Base-by-base conservation (phyloP, 2,113 vertebrate species). In the Pluvialis apricaria region DNA sequence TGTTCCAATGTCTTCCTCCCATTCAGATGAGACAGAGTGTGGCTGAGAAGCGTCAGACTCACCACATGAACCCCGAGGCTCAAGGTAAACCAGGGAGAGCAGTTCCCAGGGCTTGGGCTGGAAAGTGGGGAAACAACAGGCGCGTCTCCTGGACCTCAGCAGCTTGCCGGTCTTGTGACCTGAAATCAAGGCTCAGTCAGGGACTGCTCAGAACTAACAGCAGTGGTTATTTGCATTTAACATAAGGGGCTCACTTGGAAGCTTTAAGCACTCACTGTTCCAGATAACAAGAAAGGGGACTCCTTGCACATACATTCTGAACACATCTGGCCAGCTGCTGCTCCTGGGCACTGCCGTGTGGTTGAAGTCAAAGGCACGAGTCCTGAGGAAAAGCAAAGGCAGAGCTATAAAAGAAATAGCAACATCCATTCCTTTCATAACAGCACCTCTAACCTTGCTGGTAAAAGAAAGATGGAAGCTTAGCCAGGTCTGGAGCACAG, bases 311-410 rank as follows among this genome's bases (percentile, higher is more conserved):
- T 24, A 45, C 0, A 0, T 31, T 40, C 60, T 87, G 34, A 69
- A 36, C 87, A 81, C 51, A 78, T 81, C 84, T 95, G 72, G 87
- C 77, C 77, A 86, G 84, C 81, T 94, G 87, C 87, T 95, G 60
- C 69, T 91, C 68, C 92, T 75, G 40, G 72, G 51, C 69, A 75
- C 40, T 94, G 51, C 64, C 4, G 2, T 62, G 69, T 55, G 38
- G 42, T 29, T 94, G 51, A 71, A 71, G 42, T 26, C 65, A 84
- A 55, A 90, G 26, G 57, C n/a, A 28, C 13, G 13, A 92, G n/a
- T 29, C 52, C 77, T n/a, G 51, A 81, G 38, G 31, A 64, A 36
- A 29, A 79, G 75, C 61, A 92, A 84, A 93, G 22, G 29, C 83
- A 94, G 54, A 75, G 42, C 32, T 76, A 21, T 73, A 1, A 21